Evolutionary conservation across 2,888 invertebrate genomes (phyloP).

Genomic region (Hyppa rectilinea): DNA sequence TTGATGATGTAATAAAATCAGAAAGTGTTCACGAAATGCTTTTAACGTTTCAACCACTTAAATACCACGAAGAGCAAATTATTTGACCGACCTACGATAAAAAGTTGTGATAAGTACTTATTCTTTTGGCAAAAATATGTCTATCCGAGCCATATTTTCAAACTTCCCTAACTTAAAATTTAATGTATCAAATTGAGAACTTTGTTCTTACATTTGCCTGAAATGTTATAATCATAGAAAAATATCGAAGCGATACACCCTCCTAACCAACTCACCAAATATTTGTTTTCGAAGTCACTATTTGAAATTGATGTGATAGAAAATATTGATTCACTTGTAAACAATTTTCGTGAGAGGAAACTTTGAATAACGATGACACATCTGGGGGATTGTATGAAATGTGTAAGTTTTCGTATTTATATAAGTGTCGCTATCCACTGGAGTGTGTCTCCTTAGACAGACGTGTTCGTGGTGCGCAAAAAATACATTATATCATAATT

Average conservation of each 20-base stretch:
- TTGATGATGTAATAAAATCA: conserved; percentile 44
- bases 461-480: conserved; percentile 43
- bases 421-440: conserved; percentile 61
- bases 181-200: background rate
- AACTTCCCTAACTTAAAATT: background rate
- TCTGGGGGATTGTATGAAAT: conserved; percentile 60
- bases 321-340: conserved; percentile 66
- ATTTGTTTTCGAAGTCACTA: conserved; percentile 45
- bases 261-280: conserved; percentile 13
- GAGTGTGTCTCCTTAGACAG: conserved; percentile 43
- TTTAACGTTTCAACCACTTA: conserved; percentile 34
- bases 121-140: background rate
- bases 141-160: background rate
- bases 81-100: background rate
- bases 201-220: background rate
- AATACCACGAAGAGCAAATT: conserved; percentile 19
- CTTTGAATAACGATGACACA: conserved; percentile 65
- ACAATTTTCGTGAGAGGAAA: conserved; percentile 55
- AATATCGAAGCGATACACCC: conserved; percentile 7
- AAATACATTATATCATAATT: conserved; percentile 57
- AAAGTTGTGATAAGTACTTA: background rate
- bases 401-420: conserved; percentile 59
- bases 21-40: conserved; percentile 44
- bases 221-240: conserved; percentile 17
- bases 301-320: conserved; percentile 57